Conservation (phyloP, 2,113 vertebrate species). For the Gulo gulo region DNA sequence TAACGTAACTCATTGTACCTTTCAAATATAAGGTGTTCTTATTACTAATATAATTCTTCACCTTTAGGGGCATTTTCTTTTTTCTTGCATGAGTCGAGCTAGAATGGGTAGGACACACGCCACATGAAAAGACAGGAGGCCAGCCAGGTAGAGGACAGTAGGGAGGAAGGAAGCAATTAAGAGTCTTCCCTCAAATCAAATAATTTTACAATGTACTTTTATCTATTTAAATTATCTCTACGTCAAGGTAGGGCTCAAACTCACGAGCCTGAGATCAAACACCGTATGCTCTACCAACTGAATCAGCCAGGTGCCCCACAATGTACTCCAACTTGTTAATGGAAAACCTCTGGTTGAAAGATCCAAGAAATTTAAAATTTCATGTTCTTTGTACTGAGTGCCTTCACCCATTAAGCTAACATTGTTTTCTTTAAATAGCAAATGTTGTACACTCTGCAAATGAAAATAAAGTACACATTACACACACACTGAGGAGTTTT, state of each 20-base stretch:
- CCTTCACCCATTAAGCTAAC: neutral
- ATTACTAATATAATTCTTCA: neutral
- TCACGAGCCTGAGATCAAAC: neutral
- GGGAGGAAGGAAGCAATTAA: constrained; percentile 15
- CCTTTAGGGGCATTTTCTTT: neutral
- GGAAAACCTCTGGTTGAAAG: neutral
- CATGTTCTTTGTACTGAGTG: neutral
- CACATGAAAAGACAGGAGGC: neutral
- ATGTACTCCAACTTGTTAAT: neutral
- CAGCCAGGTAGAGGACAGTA: neutral
- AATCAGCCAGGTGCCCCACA: neutral
- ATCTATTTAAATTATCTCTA: neutral
- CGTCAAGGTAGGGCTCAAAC: neutral
- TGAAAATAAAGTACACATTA: neutral
- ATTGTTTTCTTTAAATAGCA: neutral
- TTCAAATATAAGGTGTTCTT: constrained; percentile 31
- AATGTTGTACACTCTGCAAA: neutral
- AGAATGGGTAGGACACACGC: neutral
- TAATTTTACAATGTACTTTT: constrained; percentile 7
- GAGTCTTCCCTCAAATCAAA: constrained; percentile 37
- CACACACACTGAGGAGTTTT: neutral
- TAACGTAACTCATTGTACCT: neutral
- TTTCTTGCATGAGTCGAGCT: neutral
- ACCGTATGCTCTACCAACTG: neutral
- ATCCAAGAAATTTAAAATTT: neutral